These are phyloP conservation scores for Schlechtendalia chinensis DNA, from an alignment of 1,140 invertebrate species.

Conservation along the genomic window DNA sequence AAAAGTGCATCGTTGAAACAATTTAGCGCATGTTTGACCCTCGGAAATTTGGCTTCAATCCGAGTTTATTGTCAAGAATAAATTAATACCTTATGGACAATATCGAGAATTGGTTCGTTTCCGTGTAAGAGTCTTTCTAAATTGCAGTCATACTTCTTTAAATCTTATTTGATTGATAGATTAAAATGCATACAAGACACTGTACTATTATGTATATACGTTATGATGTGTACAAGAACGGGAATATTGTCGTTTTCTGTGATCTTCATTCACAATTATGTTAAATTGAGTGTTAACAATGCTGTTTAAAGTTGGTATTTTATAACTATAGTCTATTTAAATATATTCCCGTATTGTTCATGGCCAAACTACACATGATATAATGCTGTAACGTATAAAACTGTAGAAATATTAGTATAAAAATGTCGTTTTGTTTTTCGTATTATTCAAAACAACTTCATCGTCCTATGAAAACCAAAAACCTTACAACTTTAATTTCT, in stretches of 20 bases:
- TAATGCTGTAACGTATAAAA: too few species aligned
- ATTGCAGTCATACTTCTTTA: background rate
- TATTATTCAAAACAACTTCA: background rate
- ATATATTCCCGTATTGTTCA: background rate
- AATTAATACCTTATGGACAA: background rate
- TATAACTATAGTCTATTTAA: too few species aligned
- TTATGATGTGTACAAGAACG: too few species aligned
- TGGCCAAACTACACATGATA: background rate
- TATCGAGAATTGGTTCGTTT: background rate
- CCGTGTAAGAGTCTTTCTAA: background rate
- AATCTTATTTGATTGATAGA: background rate
- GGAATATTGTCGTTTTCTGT: too few species aligned
- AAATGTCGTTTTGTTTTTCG: background rate
- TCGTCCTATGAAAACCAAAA: background rate
- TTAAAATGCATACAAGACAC: background rate
- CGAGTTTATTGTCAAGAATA: conserved; percentile 6
- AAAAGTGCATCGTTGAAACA: conserved; percentile 16
- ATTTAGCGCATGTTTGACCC: conserved; percentile 25
- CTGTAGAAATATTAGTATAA: background rate
- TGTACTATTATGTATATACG: too few species aligned
- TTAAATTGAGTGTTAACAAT: too few species aligned
- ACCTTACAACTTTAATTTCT: too few species aligned
- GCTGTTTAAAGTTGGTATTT: too few species aligned
- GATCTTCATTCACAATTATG: too few species aligned
- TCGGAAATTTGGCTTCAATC: conserved; percentile 26